Percentiles rank a stretch among this genome's conserved stretches.
Conservation (phyloP, 1,140 invertebrate genomes). For the Zaprionus africanus region DNA sequence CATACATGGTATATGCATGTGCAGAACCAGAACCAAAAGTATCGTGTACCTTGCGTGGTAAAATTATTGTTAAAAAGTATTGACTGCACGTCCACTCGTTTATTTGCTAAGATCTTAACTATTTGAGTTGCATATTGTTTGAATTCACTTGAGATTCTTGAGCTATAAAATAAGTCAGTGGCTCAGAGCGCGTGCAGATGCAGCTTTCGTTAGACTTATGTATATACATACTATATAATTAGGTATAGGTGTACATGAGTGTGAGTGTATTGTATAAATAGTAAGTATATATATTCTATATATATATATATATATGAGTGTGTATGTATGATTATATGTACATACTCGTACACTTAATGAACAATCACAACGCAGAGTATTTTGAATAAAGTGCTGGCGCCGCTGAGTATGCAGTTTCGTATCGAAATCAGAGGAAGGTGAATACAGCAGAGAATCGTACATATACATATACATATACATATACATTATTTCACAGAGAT, state of each 20-base stretch:
- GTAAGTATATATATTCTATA: slow-evolving; percentile 17
- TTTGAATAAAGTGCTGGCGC: slow-evolving; percentile 67
- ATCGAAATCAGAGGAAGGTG: slow-evolving; percentile 50
- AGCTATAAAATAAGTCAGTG: slow-evolving; percentile 35
- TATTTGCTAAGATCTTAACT: slow-evolving; percentile 49
- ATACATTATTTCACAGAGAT: slow-evolving; percentile 63
- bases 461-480: slow-evolving; percentile 46
- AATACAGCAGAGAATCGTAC: slow-evolving; percentile 11
- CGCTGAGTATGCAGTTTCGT: slow-evolving; percentile 60
- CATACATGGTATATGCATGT: slow-evolving; percentile 36
- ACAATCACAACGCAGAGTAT: slow-evolving; percentile 84
- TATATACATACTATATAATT: slow-evolving; percentile 30
- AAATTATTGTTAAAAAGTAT: slow-evolving; percentile 55
- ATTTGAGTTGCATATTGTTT: slow-evolving; percentile 39
- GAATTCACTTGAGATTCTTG: slow-evolving; percentile 44
- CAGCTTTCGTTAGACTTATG: slow-evolving; percentile 15
- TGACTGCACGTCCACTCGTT: slow-evolving; percentile 14
- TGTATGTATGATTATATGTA: slow-evolving; percentile 27
- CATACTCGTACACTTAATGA: slow-evolving; percentile 77
- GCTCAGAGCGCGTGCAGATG: slow-evolving; percentile 11
- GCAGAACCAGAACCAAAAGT: slow-evolving; percentile 5
- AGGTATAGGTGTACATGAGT: slow-evolving; percentile 44
- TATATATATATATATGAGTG: slow-evolving; percentile 8
- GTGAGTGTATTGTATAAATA: slow-evolving; percentile 57
- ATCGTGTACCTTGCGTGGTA: slow-evolving; percentile 6